Conservation (phyloP, 1,140 invertebrate genomes). For the Antheraea pernyi region DNA sequence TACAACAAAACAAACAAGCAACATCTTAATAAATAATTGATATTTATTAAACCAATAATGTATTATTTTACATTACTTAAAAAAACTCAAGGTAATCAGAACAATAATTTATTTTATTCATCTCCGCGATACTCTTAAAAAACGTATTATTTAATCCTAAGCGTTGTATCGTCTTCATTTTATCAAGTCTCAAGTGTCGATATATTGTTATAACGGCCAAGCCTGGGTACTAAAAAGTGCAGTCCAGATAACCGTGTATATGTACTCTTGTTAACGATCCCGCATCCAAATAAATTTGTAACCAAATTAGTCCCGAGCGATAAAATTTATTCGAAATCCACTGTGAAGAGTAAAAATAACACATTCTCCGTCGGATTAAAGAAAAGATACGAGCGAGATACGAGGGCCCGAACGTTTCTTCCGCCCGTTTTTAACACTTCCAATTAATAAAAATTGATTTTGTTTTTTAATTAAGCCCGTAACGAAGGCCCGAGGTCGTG, state of each 20-base stretch:
- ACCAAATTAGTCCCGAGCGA: constrained; percentile 77
- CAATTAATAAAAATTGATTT: constrained; percentile 79
- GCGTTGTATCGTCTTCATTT: constrained; percentile 73
- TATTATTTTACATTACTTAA: not conserved
- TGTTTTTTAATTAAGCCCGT: constrained; percentile 76
- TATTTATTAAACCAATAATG: not conserved
- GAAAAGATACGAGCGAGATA: constrained; percentile 75
- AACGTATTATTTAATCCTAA: constrained; percentile 76
- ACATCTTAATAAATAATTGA: not conserved
- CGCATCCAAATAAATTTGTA: constrained; percentile 78
- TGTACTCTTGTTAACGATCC: constrained; percentile 76
- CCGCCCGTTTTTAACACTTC: constrained; percentile 78
- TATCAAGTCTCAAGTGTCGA: constrained; percentile 72
- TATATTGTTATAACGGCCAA: constrained; percentile 73
- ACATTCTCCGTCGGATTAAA: constrained; percentile 77
- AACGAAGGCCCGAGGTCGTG: constrained; percentile 67
- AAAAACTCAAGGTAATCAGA: constrained; percentile 33
- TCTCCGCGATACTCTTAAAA: constrained; percentile 30
- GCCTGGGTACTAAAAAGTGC: constrained; percentile 69
- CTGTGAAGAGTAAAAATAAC: constrained; percentile 76
- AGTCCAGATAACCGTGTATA: constrained; percentile 65
- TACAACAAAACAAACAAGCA: not conserved
- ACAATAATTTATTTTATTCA: constrained; percentile 67
- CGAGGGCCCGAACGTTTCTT: constrained; percentile 58
- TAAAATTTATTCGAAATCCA: constrained; percentile 78